Percentiles rank a stretch among this genome's conserved stretches.
Conservation (phyloP, 1,140 invertebrate species). For the Neocloeon triangulifer region DNA sequence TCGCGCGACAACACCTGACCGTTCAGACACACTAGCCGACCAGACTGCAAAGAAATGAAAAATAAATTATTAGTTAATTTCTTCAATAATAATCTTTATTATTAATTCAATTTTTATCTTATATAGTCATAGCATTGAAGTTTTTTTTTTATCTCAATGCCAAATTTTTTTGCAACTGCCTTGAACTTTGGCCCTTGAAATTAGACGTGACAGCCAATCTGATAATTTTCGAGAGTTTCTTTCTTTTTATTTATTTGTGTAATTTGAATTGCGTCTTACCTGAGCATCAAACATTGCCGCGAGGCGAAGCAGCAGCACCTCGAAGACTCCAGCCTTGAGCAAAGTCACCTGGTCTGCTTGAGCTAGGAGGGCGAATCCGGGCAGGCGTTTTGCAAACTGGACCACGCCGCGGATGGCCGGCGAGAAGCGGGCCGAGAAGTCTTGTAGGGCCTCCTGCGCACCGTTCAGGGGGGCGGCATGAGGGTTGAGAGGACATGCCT, state of each 20-base stretch:
- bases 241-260: too few relatives aligned
- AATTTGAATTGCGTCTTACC: conserved; percentile 9
- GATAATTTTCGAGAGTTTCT: too few relatives aligned
- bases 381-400: conserved; percentile 91
- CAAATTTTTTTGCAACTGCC: too few relatives aligned
- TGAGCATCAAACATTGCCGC: conserved; percentile 85
- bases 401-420: conserved; percentile 91
- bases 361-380: conserved; percentile 80
- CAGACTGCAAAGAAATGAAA: conserved; percentile 24
- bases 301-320: conserved; percentile 74
- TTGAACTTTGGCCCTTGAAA: too few relatives aligned
- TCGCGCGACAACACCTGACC: conserved; percentile 76
- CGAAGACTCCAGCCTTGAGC: conserved; percentile 86
- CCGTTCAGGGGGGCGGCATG: conserved; percentile 59
- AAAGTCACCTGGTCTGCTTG: conserved; percentile 94
- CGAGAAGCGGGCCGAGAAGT: conserved; percentile 82
- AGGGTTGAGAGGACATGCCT: conserved; percentile 89
- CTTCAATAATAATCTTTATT: too few relatives aligned
- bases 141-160: too few relatives aligned
- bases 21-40: conserved; percentile 80
- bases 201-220: too few relatives aligned
- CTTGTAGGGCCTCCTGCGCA: conserved; percentile 58
- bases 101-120: too few relatives aligned
- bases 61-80: too few relatives aligned
- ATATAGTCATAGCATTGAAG: too few relatives aligned